These are phyloP conservation scores for Pseudococcus jackbeardsleyi DNA, from an alignment of 2,888 invertebrate genomes.

Conservation along the genomic window DNA sequence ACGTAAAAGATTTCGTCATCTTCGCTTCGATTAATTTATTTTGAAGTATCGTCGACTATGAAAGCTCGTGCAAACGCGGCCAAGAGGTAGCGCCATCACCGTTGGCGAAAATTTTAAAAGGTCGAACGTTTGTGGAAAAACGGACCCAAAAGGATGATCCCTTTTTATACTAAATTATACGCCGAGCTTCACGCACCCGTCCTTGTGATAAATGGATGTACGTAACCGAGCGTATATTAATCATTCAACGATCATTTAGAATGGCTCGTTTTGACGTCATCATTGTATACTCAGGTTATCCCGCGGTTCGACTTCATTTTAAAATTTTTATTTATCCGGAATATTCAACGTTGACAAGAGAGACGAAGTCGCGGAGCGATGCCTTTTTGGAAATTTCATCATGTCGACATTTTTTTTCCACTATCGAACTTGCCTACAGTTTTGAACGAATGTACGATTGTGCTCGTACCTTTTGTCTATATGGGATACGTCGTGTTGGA, in stretches of 20 bases:
- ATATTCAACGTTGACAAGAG: background rate
- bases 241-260: slow-evolving; percentile 45
- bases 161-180: slow-evolving; percentile 46
- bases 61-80: background rate
- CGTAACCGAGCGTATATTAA: slow-evolving; percentile 50
- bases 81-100: background rate
- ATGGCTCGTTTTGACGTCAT: slow-evolving; percentile 52
- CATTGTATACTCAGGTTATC: slow-evolving; percentile 41
- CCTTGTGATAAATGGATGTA: slow-evolving; percentile 45
- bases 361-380: background rate
- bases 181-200: background rate
- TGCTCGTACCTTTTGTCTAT: background rate
- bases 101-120: slow-evolving; percentile 13
- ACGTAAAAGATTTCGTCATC: background rate
- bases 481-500: background rate
- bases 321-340: slow-evolving; percentile 21
- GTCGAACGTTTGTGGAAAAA: slow-evolving; percentile 35
- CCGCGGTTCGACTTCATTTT: slow-evolving; percentile 23
- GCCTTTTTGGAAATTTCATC: background rate
- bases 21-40: slow-evolving; percentile 8
- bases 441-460: background rate
- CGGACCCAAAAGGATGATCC: slow-evolving; percentile 35
- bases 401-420: background rate
- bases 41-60: background rate
- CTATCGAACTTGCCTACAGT: background rate